phyloP scores from a whole-genome alignment of 2,113 vertebrate species.

The Macquaria ambigua region DNA sequence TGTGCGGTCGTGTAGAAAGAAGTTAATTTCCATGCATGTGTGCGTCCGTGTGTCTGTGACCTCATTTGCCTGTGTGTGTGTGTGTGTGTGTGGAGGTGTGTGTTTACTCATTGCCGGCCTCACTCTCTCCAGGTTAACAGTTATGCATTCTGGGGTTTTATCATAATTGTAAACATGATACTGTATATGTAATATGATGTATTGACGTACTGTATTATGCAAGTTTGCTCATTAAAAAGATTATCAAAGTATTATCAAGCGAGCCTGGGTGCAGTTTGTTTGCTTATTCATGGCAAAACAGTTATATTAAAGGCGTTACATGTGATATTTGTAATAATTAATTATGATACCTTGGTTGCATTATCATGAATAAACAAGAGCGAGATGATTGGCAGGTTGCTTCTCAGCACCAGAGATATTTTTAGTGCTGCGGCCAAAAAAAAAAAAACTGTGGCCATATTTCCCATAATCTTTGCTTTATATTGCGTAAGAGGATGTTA shows the following conservation, averaged over 20 bases:
- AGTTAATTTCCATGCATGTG: slow-evolving; percentile 23
- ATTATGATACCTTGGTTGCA: not conserved
- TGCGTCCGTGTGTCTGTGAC: slow-evolving; percentile 41
- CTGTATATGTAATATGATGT: slow-evolving; percentile 68
- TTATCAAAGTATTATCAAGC: slow-evolving; percentile 21
- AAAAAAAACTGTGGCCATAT: not conserved
- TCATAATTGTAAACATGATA: slow-evolving; percentile 63
- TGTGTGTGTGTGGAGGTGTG: slow-evolving; percentile 25
- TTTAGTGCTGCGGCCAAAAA: not conserved
- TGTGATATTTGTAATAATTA: not conserved
- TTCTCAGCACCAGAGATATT: not conserved
- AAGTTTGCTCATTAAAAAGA: slow-evolving; percentile 77
- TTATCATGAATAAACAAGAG: not conserved
- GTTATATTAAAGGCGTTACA: not conserved
- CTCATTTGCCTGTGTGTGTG: slow-evolving; percentile 39
- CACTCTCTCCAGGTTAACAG: slow-evolving; percentile 43
- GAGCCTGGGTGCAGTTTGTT: not conserved
- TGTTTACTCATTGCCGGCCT: slow-evolving; percentile 58
- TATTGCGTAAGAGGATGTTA: slow-evolving; percentile 11
- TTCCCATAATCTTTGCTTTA: slow-evolving; percentile 13
- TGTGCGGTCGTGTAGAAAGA: slow-evolving; percentile 54
- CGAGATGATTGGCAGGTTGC: not conserved
- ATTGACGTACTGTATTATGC: slow-evolving; percentile 73
- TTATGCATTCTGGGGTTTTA: slow-evolving; percentile 63
- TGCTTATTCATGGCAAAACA: not conserved